Conservation (phyloP, 2,113 vertebrate species). For the Callospermophilus lateralis region DNA sequence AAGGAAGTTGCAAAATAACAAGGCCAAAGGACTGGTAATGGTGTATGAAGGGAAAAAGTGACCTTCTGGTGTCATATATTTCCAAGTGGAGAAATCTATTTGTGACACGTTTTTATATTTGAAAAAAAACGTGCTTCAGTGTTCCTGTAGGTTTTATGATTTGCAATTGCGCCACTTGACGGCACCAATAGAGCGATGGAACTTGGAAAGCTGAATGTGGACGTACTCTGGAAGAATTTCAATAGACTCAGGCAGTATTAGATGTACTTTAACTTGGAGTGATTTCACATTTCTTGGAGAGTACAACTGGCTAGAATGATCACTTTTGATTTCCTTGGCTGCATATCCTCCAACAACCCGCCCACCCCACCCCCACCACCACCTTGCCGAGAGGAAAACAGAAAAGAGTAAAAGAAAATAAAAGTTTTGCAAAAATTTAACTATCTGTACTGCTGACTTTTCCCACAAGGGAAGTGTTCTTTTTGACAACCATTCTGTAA, state of each 20-base stretch:
- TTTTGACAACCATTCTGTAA: background rate
- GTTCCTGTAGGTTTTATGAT: conserved; percentile 47
- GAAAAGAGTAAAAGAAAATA: background rate
- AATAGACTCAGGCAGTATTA: conserved; percentile 57
- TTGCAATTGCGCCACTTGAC: conserved; percentile 37
- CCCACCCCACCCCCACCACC: background rate
- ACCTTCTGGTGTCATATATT: conserved; percentile 6
- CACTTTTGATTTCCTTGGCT: conserved; percentile 58
- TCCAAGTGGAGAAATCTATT: conserved; percentile 18
- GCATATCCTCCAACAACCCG: background rate
- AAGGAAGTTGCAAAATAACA: conserved; percentile 60
- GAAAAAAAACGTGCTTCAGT: background rate
- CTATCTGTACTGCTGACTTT: conserved; percentile 40
- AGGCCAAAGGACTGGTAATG: conserved; percentile 41
- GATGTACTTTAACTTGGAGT: background rate
- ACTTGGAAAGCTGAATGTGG: conserved; percentile 55
- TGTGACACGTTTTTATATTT: background rate
- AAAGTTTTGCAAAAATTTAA: conserved; percentile 68
- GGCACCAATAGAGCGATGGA: background rate
- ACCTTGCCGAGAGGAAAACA: conserved; percentile 45
- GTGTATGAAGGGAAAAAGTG: background rate
- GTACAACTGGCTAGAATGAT: conserved; percentile 34
- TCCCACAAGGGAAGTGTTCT: background rate
- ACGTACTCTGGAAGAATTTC: conserved; percentile 64
- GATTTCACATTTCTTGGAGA: conserved; percentile 54